Percentiles rank a stretch among this genome's conserved stretches.
Conservation (phyloP, 2,797 vertebrate species). For the Antrozous pallidus region DNA sequence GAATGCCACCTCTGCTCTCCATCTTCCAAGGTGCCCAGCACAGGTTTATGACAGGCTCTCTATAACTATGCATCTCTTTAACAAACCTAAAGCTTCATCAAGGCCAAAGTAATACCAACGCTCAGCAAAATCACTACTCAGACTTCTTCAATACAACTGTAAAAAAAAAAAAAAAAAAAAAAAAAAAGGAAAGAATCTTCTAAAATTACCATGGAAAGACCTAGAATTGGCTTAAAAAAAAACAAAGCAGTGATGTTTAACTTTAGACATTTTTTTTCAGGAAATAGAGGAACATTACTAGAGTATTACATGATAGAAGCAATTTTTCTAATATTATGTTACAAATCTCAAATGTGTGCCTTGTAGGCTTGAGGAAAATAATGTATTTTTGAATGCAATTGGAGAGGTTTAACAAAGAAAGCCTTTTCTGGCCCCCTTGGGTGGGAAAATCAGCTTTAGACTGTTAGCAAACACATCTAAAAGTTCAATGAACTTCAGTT, state of each 20-base stretch:
- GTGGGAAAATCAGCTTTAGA: slow-evolving; percentile 71
- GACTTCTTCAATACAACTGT: not conserved
- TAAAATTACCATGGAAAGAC: not conserved
- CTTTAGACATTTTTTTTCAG: not conserved
- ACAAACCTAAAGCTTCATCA: not conserved
- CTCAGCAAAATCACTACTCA: not conserved
- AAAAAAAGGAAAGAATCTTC: not conserved
- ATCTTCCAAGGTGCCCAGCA: not conserved
- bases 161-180: not conserved
- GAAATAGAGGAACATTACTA: not conserved
- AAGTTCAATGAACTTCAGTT: slow-evolving; percentile 75
- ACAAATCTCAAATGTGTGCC: slow-evolving; percentile 22
- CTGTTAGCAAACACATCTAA: slow-evolving; percentile 74
- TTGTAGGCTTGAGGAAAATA: slow-evolving; percentile 53
- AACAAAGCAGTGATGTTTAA: not conserved
- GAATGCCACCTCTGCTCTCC: not conserved
- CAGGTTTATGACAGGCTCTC: not conserved
- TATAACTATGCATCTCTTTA: not conserved
- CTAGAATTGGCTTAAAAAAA: not conserved
- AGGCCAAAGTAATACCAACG: not conserved
- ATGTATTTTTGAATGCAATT: slow-evolving; percentile 68
- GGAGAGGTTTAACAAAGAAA: slow-evolving; percentile 73
- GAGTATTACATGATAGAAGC: slow-evolving; percentile 18
- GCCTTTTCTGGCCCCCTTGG: slow-evolving; percentile 60
- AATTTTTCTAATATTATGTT: slow-evolving; percentile 53